Base-by-base conservation (phyloP, 30 jellyfish, hydroid and myxozoan species). In the Aurelia coerulea region DNA sequence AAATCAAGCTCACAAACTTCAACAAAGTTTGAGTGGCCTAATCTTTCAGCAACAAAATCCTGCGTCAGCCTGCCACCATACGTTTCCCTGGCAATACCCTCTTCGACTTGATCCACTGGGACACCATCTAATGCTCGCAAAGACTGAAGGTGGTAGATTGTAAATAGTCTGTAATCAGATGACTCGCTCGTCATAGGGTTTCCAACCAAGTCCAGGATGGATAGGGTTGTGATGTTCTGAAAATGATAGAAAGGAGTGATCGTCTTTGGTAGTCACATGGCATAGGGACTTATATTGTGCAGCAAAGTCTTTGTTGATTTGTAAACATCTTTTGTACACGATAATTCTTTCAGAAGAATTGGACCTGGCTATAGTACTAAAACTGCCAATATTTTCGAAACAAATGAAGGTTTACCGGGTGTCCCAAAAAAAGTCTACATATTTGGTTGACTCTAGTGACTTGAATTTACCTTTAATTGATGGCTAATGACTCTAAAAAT, bases 1-100 rank as follows among this genome's bases (percentile, higher is more conserved):
- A 93, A 59, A 79, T 93, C 98, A 42, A 93, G 97, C 85, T 87
- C 97, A 51, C 95, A 79, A 37, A 93, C 88, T 59, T 93, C 98
- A 0, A 82, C 86, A 78, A 93, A 93, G 73, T 83, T 81, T 53
- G 98, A 93, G 56, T 93, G 98, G 52, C 98, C 97, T 17, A 93
- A 93, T 78, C 90, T 88, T 58, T 93, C 98, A 16, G 97, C 98
- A 9, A 93, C 88, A 69, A 87, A 88, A 41, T 93, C 98, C 50
- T 94, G 91, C 19, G 98, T 81, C 80, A 93, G 74, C 68, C 98
- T 88, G 50, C 92, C 92, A 1, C 92, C 92, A 59, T 53, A 83
- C 15, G 83, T 74, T 56, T 83, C 92, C 63, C 42, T 83, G 23
- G 92, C 92, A 10, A 83, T 14, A 3, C 79, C 68, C 39, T 83